A percentile compares a stretch with the other conserved stretches of the same genome.
Conservation (phyloP, 2,797 vertebrate species). For the Neosilurus hyrtlii region DNA sequence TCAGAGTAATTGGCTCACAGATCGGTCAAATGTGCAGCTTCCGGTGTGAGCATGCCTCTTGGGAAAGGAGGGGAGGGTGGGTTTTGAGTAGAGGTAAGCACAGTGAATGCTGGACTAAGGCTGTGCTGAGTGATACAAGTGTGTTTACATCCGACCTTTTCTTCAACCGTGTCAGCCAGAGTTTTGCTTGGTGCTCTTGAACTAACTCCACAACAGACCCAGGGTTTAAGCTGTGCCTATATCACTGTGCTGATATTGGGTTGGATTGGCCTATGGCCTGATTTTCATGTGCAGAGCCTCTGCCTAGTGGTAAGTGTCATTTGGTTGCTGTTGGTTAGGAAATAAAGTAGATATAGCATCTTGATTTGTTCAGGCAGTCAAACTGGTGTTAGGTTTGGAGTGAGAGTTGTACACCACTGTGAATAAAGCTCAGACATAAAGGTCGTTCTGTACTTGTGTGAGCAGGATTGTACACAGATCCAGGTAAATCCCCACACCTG, state of each 20-base stretch:
- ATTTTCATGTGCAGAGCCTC: neutral
- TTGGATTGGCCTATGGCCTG: slow-evolving; percentile 15
- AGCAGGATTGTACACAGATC: slow-evolving; percentile 78
- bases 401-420: slow-evolving; percentile 16
- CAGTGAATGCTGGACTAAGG: slow-evolving; percentile 50
- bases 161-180: slow-evolving; percentile 48
- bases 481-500: slow-evolving; percentile 77
- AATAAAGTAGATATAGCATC: neutral
- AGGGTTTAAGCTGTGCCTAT: neutral
- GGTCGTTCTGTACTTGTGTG: slow-evolving; percentile 74
- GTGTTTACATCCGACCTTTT: slow-evolving; percentile 56
- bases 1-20: neutral
- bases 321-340: neutral
- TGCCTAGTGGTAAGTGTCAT: neutral
- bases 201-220: slow-evolving; percentile 26
- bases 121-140: slow-evolving; percentile 59
- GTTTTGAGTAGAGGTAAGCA: slow-evolving; percentile 38
- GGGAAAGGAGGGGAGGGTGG: neutral
- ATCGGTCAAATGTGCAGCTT: slow-evolving; percentile 15
- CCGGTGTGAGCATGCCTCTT: slow-evolving; percentile 5
- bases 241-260: neutral
- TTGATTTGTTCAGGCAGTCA: slow-evolving; percentile 14
- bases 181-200: slow-evolving; percentile 27
- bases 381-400: slow-evolving; percentile 6
- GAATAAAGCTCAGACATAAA: slow-evolving; percentile 63